Evolutionary conservation across 2,888 invertebrate species (phyloP), one percentile per base, ranked within the genome.

Genomic region (Ptilodon capucinus): DNA sequence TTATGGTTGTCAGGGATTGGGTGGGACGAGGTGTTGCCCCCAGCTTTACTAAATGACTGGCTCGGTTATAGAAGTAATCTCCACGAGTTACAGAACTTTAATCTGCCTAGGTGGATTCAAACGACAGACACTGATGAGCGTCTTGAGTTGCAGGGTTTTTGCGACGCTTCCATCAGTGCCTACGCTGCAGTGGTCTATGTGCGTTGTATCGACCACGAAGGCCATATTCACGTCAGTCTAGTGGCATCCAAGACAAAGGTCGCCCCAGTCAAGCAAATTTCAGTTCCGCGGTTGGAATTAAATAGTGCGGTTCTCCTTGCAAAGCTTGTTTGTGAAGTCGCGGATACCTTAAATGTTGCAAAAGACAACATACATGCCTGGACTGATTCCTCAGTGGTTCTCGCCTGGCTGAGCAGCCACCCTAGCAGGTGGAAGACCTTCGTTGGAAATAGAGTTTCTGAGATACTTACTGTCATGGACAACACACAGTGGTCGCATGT

Each of bases 381-480:
- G 55, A 51, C 51, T 1, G 56, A 61, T 25, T 54, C 58, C 4
- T 28, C 45, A 1, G 44, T 57, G 0, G 56, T 58, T 0, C 40
- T 61, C 1, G 52, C 60, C 0, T 58, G 56, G 60, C 21, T 57
- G 1, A 50, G 28, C 11, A 48, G 45, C 2, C 48, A 57, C 8
- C 59, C 57, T 6, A 51, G 41, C 18, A 36, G 47, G 1, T 60
- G 59, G 57, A 42, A 52, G 38, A 42, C 43, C 0, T 56, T 51
- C 19, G 47, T 56, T 0, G 53, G 34, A 3, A 60, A 57, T 30
- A 32, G 57, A 6, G 51, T 58, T 5, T 45, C 51, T 8, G 54
- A 55, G 32, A 61, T 61, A 8, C 13, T 49, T 2, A 46, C 48
- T 2, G 39, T 25, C 6, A 18, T 51, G 4, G 52, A 51, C 23